These are phyloP conservation scores for Atta colombica DNA, from an alignment of 1,140 invertebrate genomes.

Conservation along the genomic window DNA sequence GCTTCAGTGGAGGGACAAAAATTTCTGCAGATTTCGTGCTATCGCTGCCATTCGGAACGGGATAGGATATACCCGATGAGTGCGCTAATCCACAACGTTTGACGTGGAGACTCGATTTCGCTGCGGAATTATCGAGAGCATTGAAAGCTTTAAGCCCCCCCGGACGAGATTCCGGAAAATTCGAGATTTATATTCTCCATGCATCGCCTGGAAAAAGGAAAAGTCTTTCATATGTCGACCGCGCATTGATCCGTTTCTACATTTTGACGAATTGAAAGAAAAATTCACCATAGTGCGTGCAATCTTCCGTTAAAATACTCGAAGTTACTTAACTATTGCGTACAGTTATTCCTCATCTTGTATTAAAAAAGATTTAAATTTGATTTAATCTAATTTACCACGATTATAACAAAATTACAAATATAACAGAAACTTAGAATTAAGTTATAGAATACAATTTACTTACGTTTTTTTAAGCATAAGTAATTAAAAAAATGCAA, in stretches of 20 bases:
- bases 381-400: not conserved
- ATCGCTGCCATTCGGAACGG: conserved; percentile 48
- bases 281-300: conserved; percentile 8
- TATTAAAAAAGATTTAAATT: not conserved
- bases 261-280: conserved; percentile 5
- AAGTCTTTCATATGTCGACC: conserved; percentile 46
- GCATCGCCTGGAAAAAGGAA: conserved; percentile 39
- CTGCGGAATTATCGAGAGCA: conserved; percentile 71
- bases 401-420: not conserved
- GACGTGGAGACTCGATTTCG: conserved; percentile 74
- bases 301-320: conserved; percentile 12
- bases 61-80: conserved; percentile 69
- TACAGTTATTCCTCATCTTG: not conserved
- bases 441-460: not conserved
- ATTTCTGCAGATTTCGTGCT: conserved; percentile 72
- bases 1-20: conserved; percentile 66
- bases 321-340: not conserved
- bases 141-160: conserved; percentile 70
- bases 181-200: conserved; percentile 72
- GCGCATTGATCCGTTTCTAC: conserved; percentile 43
- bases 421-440: not conserved
- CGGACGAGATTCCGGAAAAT: conserved; percentile 61
- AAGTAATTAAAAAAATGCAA: not conserved
- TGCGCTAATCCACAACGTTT: conserved; percentile 73
- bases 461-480: not conserved